These are phyloP conservation scores for Tenthredo mesomela DNA, from an alignment of 2,888 invertebrate species.

Conservation along the genomic window DNA sequence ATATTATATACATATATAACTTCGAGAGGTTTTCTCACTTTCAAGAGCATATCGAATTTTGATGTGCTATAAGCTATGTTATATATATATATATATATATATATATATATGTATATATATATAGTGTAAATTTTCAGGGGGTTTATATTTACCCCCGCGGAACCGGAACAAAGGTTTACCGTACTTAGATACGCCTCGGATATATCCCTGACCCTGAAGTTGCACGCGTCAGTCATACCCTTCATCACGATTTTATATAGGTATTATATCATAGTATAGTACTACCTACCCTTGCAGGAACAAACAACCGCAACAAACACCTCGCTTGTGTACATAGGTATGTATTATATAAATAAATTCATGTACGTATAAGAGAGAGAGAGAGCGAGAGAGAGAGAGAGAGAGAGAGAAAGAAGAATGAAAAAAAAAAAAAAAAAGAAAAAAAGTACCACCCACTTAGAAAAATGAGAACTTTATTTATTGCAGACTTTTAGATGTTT, in stretches of 20 bases:
- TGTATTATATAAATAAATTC: background rate
- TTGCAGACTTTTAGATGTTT: background rate
- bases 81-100: too few relatives aligned
- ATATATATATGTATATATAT: too few relatives aligned
- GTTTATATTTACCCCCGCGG: background rate
- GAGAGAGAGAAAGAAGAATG: background rate
- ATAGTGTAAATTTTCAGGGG: background rate
- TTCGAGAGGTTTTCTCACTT: constrained; percentile 1
- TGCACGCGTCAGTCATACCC: background rate
- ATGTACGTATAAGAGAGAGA: too few relatives aligned
- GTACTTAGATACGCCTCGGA: constrained; percentile 34
- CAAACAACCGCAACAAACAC: background rate
- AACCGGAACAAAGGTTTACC: constrained; percentile 20
- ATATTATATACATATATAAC: background rate
- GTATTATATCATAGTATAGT: background rate
- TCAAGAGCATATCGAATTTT: constrained; percentile 34
- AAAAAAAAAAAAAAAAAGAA: background rate
- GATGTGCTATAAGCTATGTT: too few relatives aligned
- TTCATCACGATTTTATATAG: background rate
- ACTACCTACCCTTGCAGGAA: background rate
- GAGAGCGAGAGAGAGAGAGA: background rate
- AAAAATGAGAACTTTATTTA: background rate
- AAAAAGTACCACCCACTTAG: background rate
- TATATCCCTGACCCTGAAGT: background rate
- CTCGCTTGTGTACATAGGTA: background rate